Base-by-base conservation (phyloP, 2,888 invertebrate species). In the Bellardia pandia region DNA sequence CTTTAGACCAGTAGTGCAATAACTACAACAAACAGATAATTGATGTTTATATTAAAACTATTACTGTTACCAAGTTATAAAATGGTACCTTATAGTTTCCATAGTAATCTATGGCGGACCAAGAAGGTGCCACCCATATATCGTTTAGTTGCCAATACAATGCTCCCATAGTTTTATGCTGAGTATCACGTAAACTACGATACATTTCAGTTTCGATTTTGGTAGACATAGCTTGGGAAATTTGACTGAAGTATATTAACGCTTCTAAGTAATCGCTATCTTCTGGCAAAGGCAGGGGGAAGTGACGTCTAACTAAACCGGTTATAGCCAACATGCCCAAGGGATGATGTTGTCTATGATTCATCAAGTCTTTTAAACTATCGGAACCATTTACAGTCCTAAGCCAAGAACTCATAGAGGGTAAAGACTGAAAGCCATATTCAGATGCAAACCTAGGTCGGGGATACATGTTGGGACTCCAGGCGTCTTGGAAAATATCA, bases 111-210 rank as follows among this genome's bases (percentile, higher is more conserved):
- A 99, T 97, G 45, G 98, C 96, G 6, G 98, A 96, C 99, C 99
- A 99, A 0, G 98, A 97, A 0, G 99, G 98, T 0, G 98, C 99
- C 90, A 98, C 97, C 99, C 99, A 99, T 48, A 99, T 97, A 93
- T 99, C 99, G 92, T 99, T 99, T 13, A 99, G 94, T 93, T 99
- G 99, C 99, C 99, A 99, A 93, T 98, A 99, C 77, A 99, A 94
- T 0, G 99, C 98, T 0, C 99, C 99, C 98, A 99, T 99, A 0
- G 99, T 99, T 8, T 90, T 89, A 58, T 92, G 90, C 2, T 90
- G 88, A 0, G 93, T 92, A 56, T 92, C 90, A 9, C 93, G 90
- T 11, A 92, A 86, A 77, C 96, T 96, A 51, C 97, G 95, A 93
- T 98, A 98, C 85, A 95, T 95, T 92, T 99, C 99, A 0, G 98